Base-by-base conservation (phyloP, 1,140 invertebrate genomes). In the Drosophila sechellia region DNA sequence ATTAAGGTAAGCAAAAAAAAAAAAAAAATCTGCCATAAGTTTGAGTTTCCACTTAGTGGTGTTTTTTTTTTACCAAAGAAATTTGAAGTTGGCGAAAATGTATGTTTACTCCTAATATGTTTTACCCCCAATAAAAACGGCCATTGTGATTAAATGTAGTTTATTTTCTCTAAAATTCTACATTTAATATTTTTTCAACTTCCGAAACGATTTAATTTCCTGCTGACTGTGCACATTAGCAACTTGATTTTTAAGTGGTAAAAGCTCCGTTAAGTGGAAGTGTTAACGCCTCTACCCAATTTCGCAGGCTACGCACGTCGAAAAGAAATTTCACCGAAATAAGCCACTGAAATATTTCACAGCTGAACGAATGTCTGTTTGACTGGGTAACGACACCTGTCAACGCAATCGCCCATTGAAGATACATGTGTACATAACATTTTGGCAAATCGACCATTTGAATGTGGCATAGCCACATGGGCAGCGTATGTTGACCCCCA, bases 231-330 rank as follows among this genome's bases (percentile, higher is more conserved):
- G 12, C 5, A 8, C 31, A n/a, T 45, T 46, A 35, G 1, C 17
- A 34, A 12, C 20, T 10, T 54, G 8, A n/a, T 6, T 56, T 71
- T 42, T 58, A 61, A 50, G 61, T 78, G 71, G 71, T 66, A 50
- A 55, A 50, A 71, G 52, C 56, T 60, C 60, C 57, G 74, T 81
- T 81, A 81, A 78, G 56, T 71, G 20, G 22, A 56, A 66, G 43
- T 81, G 81, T 85, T 81, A 77, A 65, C 81, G 66, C 77, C 58
- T 85, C 83, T 87, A 55, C 78, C 56, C 17, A 48, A 76, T 81
- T 86, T 87, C 54, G 75, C 79, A 87, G 87, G 83, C 83, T 76
- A 60, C 11, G 54, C 83, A 89, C 83, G 79, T 63, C 53, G 69
- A 50, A 53, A 57, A 69, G 73, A 77, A 86, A 83, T 86, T 86